Percentiles rank a stretch among this genome's conserved stretches.
Evolutionary conservation across 2,113 vertebrate species (phyloP).

Genomic region (Gambusia holbrooki): DNA sequence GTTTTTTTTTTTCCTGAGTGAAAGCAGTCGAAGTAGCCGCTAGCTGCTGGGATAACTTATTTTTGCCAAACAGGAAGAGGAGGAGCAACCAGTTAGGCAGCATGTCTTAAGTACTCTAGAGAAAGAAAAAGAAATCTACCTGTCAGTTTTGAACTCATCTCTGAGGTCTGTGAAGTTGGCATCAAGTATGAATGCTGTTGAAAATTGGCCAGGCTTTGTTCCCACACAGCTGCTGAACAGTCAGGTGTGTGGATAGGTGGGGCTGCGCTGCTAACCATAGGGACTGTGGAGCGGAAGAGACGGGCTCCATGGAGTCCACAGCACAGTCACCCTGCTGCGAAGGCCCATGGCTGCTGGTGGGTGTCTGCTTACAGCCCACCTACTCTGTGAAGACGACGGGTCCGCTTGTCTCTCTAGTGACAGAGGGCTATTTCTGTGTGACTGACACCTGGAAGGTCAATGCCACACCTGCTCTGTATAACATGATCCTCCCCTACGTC

Average conservation of each 20-base stretch:
- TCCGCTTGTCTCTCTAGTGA: conserved; percentile 42
- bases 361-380: conserved; percentile 62
- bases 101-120: neutral
- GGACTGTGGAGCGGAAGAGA: neutral
- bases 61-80: conserved; percentile 17
- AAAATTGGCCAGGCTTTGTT: neutral
- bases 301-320: neutral
- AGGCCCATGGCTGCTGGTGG: conserved; percentile 26
- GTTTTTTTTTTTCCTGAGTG: conserved; percentile 6
- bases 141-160: neutral
- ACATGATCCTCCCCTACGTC: neutral
- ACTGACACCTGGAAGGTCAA: conserved; percentile 48
- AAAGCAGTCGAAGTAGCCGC: conserved; percentile 34
- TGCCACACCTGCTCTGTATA: conserved; percentile 21
- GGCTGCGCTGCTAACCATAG: neutral
- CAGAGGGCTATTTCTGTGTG: conserved; percentile 61
- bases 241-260: neutral
- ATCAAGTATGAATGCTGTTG: neutral
- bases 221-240: neutral
- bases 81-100: conserved; percentile 10
- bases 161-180: conserved; percentile 20
- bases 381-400: conserved; percentile 49
- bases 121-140: neutral
- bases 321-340: neutral
- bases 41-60: conserved; percentile 6